phyloP scores from a whole-genome alignment of 2,888 invertebrate species.

The Dynastes tityus region DNA sequence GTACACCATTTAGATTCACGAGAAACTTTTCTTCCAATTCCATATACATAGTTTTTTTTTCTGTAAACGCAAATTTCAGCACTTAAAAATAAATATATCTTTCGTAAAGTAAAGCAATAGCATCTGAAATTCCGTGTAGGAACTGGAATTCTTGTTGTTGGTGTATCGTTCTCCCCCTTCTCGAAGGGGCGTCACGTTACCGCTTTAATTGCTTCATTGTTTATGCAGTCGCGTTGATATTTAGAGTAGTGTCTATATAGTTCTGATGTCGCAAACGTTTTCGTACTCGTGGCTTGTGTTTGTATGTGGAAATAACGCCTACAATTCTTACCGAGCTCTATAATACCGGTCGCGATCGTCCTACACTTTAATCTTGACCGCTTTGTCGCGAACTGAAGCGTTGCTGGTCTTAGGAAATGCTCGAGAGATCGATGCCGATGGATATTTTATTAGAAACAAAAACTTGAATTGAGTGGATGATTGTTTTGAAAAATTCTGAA shows the following conservation, averaged over 20 bases:
- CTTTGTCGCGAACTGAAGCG: constrained; percentile 1
- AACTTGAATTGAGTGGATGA: too few species aligned
- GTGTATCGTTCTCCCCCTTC: neutral
- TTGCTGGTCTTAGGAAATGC: neutral
- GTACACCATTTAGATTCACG: too few species aligned
- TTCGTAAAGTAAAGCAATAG: too few species aligned
- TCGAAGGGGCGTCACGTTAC: neutral
- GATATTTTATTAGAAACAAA: too few species aligned
- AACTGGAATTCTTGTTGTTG: neutral
- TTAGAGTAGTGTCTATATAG: constrained; percentile 36
- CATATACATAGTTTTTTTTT: too few species aligned
- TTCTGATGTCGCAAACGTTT: constrained; percentile 46
- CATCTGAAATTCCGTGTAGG: constrained; percentile 18
- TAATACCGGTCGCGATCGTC: constrained; percentile 1
- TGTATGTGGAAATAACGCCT: constrained; percentile 47
- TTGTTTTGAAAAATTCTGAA: too few species aligned
- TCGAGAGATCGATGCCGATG: too few species aligned
- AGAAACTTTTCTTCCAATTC: too few species aligned
- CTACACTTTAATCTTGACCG: constrained; percentile 33
- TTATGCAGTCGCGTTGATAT: constrained; percentile 39
- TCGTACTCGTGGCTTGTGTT: neutral
- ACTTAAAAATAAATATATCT: too few species aligned
- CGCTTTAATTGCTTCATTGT: constrained; percentile 32
- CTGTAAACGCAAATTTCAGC: too few species aligned
- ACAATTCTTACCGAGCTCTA: neutral